A percentile compares a stretch with the other conserved stretches of the same genome.
Evolutionary conservation across 2,113 vertebrate genomes (phyloP).

Genomic region (Cromileptes altivelis): DNA sequence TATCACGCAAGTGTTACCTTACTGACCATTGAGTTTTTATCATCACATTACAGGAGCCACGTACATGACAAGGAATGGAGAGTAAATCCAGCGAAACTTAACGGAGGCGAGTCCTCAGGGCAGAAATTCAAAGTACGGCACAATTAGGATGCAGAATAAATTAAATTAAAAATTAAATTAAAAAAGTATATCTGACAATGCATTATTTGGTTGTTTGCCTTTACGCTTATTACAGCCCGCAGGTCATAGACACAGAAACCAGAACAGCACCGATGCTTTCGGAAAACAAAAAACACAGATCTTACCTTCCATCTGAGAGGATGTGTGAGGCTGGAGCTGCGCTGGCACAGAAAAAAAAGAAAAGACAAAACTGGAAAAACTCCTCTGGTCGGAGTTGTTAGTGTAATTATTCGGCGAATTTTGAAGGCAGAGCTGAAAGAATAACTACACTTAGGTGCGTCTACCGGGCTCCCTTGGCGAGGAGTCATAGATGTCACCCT

Average conservation of each 20-base stretch:
- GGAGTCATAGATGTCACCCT: conserved; percentile 76
- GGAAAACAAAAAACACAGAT: not conserved
- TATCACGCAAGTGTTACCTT: not conserved
- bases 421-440: conserved; percentile 40
- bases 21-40: conserved; percentile 8
- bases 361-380: not conserved
- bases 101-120: conserved; percentile 1
- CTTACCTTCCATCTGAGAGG: conserved; percentile 71
- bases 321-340: conserved; percentile 2
- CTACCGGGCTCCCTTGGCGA: conserved; percentile 63
- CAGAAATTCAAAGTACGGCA: conserved; percentile 4
- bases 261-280: conserved; percentile 10
- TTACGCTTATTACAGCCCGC: not conserved
- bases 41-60: not conserved
- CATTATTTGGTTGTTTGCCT: not conserved
- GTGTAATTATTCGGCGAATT: conserved; percentile 51
- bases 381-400: conserved; percentile 31
- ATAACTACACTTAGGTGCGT: conserved; percentile 58
- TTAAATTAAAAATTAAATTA: not conserved
- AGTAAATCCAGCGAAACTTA: conserved; percentile 32
- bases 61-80: not conserved
- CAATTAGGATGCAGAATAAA: conserved; percentile 5
- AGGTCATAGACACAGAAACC: conserved; percentile 14
- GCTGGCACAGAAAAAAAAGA: conserved; percentile 4
- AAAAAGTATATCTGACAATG: not conserved